phyloP scores from a whole-genome alignment of 2,888 invertebrate genomes.

The Phortica okadai region DNA sequence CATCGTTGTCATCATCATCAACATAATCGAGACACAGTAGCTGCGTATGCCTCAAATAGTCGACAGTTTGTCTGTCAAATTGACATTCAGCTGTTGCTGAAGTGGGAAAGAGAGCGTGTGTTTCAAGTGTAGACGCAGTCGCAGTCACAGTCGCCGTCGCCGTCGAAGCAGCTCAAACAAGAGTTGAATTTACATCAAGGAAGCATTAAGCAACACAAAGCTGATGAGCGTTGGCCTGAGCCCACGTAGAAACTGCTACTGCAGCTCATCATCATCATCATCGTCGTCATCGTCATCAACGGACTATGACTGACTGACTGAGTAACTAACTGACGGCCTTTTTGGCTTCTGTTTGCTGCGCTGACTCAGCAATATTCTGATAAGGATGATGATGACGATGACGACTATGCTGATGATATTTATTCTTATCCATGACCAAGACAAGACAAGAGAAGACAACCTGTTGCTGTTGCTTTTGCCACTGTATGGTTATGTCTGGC shows the following conservation, averaged over 20 bases:
- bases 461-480: constrained; percentile 54
- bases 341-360: constrained; percentile 67
- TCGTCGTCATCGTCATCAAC: constrained; percentile 20
- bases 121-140: constrained; percentile 53
- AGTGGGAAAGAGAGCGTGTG: constrained; percentile 5
- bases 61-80: constrained; percentile 70
- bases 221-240: constrained; percentile 45
- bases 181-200: constrained; percentile 61
- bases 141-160: constrained; percentile 23
- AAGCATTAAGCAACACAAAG: constrained; percentile 5
- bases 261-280: background rate
- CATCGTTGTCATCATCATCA: constrained; percentile 32
- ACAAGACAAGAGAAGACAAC: background rate
- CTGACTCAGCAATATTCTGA: constrained; percentile 61
- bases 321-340: constrained; percentile 48
- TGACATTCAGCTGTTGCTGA: constrained; percentile 54
- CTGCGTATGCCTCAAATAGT: constrained; percentile 66
- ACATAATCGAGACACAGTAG: constrained; percentile 60
- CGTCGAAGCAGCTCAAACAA: constrained; percentile 57
- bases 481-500: constrained; percentile 30
- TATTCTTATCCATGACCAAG: constrained; percentile 15
- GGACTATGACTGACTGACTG: constrained; percentile 58
- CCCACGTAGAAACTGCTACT: constrained; percentile 6
- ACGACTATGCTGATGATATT: constrained; percentile 55
- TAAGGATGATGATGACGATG: constrained; percentile 17